Base-by-base conservation (phyloP, 2,113 vertebrate species). In the Tyrannus savana region DNA sequence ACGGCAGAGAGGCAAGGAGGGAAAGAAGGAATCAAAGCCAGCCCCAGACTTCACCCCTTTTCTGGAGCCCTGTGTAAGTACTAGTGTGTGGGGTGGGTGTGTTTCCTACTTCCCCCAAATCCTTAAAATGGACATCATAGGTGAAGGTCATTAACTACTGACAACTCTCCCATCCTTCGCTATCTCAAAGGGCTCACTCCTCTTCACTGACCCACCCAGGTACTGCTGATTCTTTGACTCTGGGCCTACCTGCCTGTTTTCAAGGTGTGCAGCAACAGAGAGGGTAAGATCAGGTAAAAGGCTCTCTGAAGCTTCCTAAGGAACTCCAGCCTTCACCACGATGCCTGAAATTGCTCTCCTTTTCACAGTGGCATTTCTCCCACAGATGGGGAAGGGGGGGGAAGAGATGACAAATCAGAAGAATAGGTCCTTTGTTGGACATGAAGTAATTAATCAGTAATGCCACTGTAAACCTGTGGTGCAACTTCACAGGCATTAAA, bases 381-480 rank as follows among this genome's bases (percentile, higher is more conserved):
- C n/a, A 67, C 28, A 30, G 17, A 58, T 0, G 2, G 30, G 4
- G 8, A 0, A 0, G 10, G 4, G 17, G 1, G 4, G 4, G 3
- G 21, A 55, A 1, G 2, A 31, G 21, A 55, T 42, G 18, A 30
- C 12, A 55, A 46, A 52, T 49, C 23, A 62, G 46, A 64, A 92
- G 19, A 82, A 52, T 1, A 83, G 33, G 22, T 49, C 46, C n/a
- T 88, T 69, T 69, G 13, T 41, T 87, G 16, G 60, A 73, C 25
- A 22, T 53, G 10, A 80, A 76, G 8, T n/a, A 62, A 71, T 68
- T 58, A 55, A 75, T 66, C 25, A 77, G 6, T 64, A 73, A 56
- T 6, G 8, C n/a, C 28, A 74, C 25, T 10, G 11, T n/a, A 89
- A 96, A 71, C 14, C 28, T 69, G 37, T 25, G 39, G 60, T 58